Percentiles rank a stretch among this genome's conserved stretches.
phyloP scores from a whole-genome alignment of 2,888 invertebrate genomes.

The Dryomyza anilis region DNA sequence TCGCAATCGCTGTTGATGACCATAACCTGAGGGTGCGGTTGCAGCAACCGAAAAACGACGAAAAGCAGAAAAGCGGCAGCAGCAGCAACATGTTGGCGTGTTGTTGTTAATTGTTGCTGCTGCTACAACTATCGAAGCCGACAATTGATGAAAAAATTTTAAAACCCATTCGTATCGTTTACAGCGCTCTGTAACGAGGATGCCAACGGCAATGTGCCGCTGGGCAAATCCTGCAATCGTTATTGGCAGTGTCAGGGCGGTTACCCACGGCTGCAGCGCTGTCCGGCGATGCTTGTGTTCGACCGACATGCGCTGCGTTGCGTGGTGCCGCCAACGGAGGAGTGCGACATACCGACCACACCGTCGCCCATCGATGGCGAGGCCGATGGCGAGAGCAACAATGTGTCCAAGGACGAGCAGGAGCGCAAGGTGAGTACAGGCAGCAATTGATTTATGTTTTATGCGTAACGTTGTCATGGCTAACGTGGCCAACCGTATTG shows the following conservation, averaged over 20 bases:
- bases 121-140: background rate
- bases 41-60: background rate
- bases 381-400: conserved; percentile 40
- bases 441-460: conserved; percentile 8
- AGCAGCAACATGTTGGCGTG: conserved; percentile 7
- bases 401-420: conserved; percentile 46
- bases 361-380: conserved; percentile 69
- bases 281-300: conserved; percentile 90
- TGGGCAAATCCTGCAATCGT: conserved; percentile 90
- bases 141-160: conserved; percentile 2
- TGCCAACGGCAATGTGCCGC: conserved; percentile 86
- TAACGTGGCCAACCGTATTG: too few species aligned
- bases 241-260: conserved; percentile 96
- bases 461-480: background rate
- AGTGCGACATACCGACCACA: conserved; percentile 84
- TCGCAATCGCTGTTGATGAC: conserved; percentile 22
- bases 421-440: conserved; percentile 45
- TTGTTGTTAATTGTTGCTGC: conserved; percentile 10
- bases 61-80: background rate
- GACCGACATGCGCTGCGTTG: conserved; percentile 81
- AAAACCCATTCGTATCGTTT: conserved; percentile 34
- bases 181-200: conserved; percentile 89
- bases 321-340: conserved; percentile 87
- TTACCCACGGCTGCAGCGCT: conserved; percentile 87
- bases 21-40: background rate